A percentile compares a stretch with the other conserved stretches of the same genome.
phyloP scores from a whole-genome alignment of 1,140 invertebrate genomes.

The Diplogasteroides magnus region DNA sequence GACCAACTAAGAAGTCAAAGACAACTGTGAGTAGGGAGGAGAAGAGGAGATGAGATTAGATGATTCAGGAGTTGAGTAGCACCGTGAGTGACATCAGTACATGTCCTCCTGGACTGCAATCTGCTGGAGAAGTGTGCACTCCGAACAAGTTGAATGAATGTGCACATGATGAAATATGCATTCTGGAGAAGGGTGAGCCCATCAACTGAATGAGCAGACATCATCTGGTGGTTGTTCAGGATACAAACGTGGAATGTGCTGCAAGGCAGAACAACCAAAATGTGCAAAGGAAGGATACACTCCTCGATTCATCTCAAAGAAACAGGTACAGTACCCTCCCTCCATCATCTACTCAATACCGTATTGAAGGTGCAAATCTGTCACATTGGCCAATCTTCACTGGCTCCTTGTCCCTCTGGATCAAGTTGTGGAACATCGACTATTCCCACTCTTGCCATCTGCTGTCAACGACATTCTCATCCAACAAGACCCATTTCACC shows the following conservation, averaged over 20 bases:
- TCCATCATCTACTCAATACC: not conserved
- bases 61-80: too few relatives aligned
- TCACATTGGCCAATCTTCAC: conserved; percentile 42
- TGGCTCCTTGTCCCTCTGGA: conserved; percentile 40
- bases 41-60: conserved; percentile 4
- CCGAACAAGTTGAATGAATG: conserved; percentile 26
- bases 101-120: conserved; percentile 41
- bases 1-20: too few relatives aligned
- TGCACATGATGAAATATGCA: not conserved
- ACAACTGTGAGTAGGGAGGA: too few relatives aligned
- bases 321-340: conserved; percentile 42
- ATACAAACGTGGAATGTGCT: conserved; percentile 39
- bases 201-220: too few relatives aligned
- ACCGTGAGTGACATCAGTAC: too few relatives aligned
- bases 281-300: conserved; percentile 36
- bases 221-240: too few relatives aligned
- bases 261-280: conserved; percentile 43
- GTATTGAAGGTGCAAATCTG: conserved; percentile 45
- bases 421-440: conserved; percentile 45
- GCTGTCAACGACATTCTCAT: conserved; percentile 36
- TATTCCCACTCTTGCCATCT: conserved; percentile 48
- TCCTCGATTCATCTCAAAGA: conserved; percentile 45
- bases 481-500: not conserved
- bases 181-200: not conserved
- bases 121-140: conserved; percentile 41